Conservation (phyloP, 2,797 vertebrate genomes). For the Clamator glandarius region DNA sequence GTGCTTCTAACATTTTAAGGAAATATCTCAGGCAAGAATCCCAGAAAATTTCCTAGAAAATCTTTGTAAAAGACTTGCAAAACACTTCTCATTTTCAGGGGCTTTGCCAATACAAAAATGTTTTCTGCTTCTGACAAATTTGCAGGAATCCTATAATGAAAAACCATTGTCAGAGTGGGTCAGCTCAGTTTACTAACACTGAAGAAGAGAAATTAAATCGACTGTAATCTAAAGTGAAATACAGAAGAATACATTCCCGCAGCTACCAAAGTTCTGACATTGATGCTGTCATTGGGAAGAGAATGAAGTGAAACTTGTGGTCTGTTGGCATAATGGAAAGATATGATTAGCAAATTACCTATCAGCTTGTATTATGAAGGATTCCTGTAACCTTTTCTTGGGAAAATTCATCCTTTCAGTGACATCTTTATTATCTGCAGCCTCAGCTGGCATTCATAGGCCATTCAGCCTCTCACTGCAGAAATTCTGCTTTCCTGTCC, state of each 20-base stretch:
- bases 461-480: accelerated
- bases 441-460: neutral
- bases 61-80: neutral
- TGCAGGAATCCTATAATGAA: neutral
- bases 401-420: neutral
- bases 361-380: neutral
- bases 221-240: neutral
- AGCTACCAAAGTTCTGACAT: neutral
- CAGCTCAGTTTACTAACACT: neutral
- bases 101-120: neutral
- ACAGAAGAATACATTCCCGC: neutral
- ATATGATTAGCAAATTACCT: neutral
- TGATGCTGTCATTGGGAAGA: accelerated
- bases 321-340: neutral
- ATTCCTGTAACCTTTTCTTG: neutral
- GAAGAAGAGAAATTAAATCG: neutral
- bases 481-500: neutral
- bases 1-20: neutral
- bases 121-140: neutral
- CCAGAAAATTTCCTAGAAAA: neutral
- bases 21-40: neutral
- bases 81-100: neutral
- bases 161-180: neutral
- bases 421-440: neutral
- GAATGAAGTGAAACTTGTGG: neutral